Conservation (phyloP, 2,113 vertebrate genomes). For the Cricetomys ansorgei region DNA sequence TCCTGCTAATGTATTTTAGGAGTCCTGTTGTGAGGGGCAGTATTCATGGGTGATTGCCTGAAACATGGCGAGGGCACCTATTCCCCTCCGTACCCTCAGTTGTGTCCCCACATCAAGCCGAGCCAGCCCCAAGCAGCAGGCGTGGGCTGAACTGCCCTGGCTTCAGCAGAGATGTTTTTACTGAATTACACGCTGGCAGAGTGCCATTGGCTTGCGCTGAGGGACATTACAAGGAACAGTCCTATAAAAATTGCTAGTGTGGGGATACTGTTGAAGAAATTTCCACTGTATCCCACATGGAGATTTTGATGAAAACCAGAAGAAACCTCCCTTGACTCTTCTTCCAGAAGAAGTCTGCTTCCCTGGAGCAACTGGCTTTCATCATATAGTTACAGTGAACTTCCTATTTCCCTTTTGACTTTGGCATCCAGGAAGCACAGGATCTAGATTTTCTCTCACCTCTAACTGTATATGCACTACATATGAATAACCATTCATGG, state of each 20-base stretch:
- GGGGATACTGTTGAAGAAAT: conserved; percentile 51
- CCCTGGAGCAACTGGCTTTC: conserved; percentile 17
- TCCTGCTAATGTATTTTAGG: conserved; percentile 54
- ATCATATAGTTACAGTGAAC: neutral
- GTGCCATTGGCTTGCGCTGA: conserved; percentile 62
- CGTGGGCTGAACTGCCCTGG: conserved; percentile 25
- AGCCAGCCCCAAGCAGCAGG: conserved; percentile 51
- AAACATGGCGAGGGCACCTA: conserved; percentile 53
- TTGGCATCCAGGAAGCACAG: conserved; percentile 33
- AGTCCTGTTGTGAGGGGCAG: conserved; percentile 38
- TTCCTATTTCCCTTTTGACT: conserved; percentile 29
- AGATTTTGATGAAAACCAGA: conserved; percentile 48
- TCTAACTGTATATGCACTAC: neutral
- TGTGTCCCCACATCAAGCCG: conserved; percentile 37
- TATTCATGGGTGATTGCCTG: conserved; percentile 58
- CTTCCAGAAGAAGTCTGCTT: conserved; percentile 23
- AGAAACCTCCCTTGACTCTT: conserved; percentile 36
- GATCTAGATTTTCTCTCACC: neutral
- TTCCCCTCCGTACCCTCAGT: conserved; percentile 37
- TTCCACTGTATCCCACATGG: conserved; percentile 25
- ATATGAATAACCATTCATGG: neutral
- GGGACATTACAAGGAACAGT: conserved; percentile 67
- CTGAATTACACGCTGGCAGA: conserved; percentile 76
- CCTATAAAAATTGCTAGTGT: conserved; percentile 62
- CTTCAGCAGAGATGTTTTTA: conserved; percentile 28